Evolutionary conservation across 2,797 vertebrate genomes (phyloP).

Genomic region (Trematomus bernacchii): DNA sequence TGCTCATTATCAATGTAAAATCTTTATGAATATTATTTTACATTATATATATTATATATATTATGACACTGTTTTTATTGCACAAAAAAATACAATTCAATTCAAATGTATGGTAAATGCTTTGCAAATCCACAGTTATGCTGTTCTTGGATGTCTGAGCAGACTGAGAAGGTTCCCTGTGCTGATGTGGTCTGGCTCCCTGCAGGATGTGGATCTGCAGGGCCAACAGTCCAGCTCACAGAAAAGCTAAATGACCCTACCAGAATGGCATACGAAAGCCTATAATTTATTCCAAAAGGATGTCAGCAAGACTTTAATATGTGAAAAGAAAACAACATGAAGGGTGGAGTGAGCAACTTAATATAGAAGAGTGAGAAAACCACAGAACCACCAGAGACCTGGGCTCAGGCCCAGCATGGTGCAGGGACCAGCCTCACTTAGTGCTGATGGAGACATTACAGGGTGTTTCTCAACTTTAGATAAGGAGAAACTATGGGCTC

Average conservation of each 20-base stretch:
- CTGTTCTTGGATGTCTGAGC: not conserved
- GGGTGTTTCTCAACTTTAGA: constrained; percentile 10
- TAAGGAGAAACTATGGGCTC: not conserved
- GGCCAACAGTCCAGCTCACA: constrained; percentile 36
- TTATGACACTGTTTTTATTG: too few relatives aligned
- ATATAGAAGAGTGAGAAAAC: constrained; percentile 80
- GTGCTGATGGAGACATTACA: constrained; percentile 5
- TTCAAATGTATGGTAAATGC: too few relatives aligned
- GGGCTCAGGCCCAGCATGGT: constrained; percentile 39
- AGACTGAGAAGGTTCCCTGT: not conserved
- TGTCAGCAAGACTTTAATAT: constrained; percentile 80
- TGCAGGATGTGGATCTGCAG: constrained; percentile 38
- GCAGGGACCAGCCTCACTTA: constrained; percentile 42
- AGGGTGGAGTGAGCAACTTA: constrained; percentile 73
- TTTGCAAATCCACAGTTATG: too few relatives aligned
- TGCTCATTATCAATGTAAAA: too few relatives aligned
- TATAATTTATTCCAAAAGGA: constrained; percentile 76
- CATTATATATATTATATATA: too few relatives aligned
- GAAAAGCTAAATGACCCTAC: constrained; percentile 53
- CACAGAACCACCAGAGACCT: constrained; percentile 59
- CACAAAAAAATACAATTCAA: too few relatives aligned
- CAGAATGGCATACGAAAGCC: constrained; percentile 58
- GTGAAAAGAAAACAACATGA: constrained; percentile 69
- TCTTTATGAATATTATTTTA: too few relatives aligned
- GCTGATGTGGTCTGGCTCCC: constrained; percentile 37